Evolutionary conservation across 1,140 invertebrate genomes (phyloP).

Genomic region (Cepaea nemoralis): DNA sequence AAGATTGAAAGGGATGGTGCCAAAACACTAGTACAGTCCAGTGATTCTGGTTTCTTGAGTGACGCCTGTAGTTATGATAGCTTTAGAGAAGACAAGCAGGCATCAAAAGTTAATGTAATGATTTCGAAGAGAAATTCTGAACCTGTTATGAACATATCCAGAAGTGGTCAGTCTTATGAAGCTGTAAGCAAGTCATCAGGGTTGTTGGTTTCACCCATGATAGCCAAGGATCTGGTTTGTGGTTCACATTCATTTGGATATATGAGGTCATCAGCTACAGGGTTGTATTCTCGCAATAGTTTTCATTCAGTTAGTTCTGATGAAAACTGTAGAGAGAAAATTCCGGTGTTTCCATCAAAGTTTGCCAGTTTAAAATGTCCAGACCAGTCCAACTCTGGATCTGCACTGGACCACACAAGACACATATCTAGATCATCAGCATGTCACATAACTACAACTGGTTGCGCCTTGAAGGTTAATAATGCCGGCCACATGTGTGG

Average conservation of each 20-base stretch:
- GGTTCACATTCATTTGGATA: background rate
- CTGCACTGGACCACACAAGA: background rate
- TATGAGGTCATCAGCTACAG: background rate
- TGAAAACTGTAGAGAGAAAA: background rate
- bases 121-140: background rate
- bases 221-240: background rate
- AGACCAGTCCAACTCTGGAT: background rate
- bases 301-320: background rate
- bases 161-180: background rate
- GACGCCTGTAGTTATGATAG: background rate
- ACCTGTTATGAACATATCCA: background rate
- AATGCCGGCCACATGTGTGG: background rate
- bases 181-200: background rate
- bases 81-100: background rate
- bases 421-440: background rate
- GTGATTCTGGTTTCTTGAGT: slow-evolving; percentile 25
- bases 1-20: background rate
- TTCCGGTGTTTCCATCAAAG: background rate
- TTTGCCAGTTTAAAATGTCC: background rate
- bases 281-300: background rate
- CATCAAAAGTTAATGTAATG: background rate
- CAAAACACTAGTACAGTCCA: background rate
- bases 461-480: background rate
- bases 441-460: background rate
- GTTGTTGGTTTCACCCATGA: background rate